A percentile compares a stretch with the other conserved stretches of the same genome.
Evolutionary conservation across 1,140 invertebrate genomes (phyloP).

Genomic region (Gryon sp.): DNA sequence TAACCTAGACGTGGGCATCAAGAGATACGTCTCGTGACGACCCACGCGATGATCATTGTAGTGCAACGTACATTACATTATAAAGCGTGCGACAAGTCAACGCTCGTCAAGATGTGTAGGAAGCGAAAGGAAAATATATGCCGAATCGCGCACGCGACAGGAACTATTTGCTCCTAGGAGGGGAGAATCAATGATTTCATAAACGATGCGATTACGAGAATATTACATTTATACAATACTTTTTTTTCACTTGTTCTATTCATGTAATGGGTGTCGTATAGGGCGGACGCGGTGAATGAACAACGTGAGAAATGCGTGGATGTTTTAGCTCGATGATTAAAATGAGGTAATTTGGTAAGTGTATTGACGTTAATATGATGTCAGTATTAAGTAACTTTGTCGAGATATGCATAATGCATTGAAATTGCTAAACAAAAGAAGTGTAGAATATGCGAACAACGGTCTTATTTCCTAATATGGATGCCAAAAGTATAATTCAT

Average conservation of each 20-base stretch:
- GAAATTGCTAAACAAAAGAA: conserved; percentile 47
- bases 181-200: conserved; percentile 45
- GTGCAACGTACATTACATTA: conserved; percentile 68
- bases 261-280: neutral
- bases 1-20: conserved; percentile 68
- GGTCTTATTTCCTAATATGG: conserved; percentile 25
- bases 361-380: conserved; percentile 50
- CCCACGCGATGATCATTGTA: conserved; percentile 72
- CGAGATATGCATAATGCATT: conserved; percentile 41
- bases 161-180: conserved; percentile 14
- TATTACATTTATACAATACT: conserved; percentile 38
- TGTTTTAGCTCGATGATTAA: conserved; percentile 17
- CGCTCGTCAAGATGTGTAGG: conserved; percentile 69
- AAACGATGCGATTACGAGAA: conserved; percentile 48
- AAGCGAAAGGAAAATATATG: conserved; percentile 71
- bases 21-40: conserved; percentile 67
- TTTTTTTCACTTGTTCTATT: conserved; percentile 24
- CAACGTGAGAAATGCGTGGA: conserved; percentile 58
- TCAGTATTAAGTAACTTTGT: conserved; percentile 51
- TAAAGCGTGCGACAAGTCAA: conserved; percentile 70
- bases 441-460: neutral
- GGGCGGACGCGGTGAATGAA: conserved; percentile 43
- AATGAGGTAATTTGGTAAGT: conserved; percentile 53
- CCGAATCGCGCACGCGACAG: conserved; percentile 57
- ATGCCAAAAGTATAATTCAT: conserved; percentile 8